phyloP scores from a whole-genome alignment of 2,888 invertebrate species.

The Rambutsinella grinnellia region DNA sequence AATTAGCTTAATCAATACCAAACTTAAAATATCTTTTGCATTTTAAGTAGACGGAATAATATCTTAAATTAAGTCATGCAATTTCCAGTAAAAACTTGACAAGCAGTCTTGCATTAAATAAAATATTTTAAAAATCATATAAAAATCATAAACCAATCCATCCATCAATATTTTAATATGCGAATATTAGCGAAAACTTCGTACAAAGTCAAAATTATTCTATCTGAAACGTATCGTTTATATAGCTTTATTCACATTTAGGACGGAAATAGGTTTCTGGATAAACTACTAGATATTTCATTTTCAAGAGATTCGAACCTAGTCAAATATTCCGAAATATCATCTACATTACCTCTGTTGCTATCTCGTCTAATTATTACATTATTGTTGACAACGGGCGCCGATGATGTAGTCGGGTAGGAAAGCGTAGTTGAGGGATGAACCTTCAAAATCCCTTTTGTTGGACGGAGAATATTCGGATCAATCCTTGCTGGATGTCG shows the following conservation, averaged over 20 bases:
- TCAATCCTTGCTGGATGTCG: conserved; percentile 22
- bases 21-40: no score
- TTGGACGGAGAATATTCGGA: conserved; percentile 31
- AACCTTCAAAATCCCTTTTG: conserved; percentile 5
- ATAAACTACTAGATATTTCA: conserved; percentile 38
- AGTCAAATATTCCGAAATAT: conserved; percentile 31
- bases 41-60: no score
- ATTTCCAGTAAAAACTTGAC: no score
- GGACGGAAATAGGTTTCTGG: conserved; percentile 36
- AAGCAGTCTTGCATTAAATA: no score
- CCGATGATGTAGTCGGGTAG: not conserved
- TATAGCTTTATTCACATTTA: conserved; percentile 14
- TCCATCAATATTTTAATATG: no score
- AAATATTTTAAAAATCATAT: no score
- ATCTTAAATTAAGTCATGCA: no score
- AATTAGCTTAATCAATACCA: no score
- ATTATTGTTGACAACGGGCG: conserved; percentile 1
- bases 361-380: not conserved
- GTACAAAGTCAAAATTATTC: no score
- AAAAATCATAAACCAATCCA: no score
- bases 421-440: not conserved
- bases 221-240: no score
- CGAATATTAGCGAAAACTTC: no score
- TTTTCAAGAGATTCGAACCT: conserved; percentile 38
- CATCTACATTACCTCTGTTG: conserved; percentile 19